These are phyloP conservation scores for Botrylloides violaceus DNA, from an alignment of 23 tunicate species.

Conservation along the genomic window DNA sequence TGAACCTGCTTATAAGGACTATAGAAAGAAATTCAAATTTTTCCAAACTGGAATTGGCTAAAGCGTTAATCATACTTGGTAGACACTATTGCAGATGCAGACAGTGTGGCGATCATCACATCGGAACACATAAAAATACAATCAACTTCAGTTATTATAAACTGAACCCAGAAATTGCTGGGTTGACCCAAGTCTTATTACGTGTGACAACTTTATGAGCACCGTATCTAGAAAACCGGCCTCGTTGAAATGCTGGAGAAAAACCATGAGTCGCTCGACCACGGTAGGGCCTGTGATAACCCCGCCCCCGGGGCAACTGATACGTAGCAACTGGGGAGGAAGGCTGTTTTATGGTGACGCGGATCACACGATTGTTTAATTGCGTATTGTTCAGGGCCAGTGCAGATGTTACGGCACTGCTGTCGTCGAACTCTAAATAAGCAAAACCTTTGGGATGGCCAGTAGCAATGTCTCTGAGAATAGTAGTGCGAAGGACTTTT, in stretches of 20 bases:
- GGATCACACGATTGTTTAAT: conserved; percentile 47
- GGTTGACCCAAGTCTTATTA: conserved; percentile 87
- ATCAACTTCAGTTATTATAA: too few species aligned
- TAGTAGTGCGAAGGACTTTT: conserved; percentile 47
- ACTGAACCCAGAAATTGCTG: conserved; percentile 24
- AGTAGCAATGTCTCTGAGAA: conserved; percentile 67
- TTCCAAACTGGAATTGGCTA: too few species aligned
- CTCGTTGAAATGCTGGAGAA: not conserved
- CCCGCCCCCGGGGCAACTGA: not conserved
- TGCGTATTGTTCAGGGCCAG: conserved; percentile 66
- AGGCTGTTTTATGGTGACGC: conserved; percentile 27
- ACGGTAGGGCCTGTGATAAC: not conserved
- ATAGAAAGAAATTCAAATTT: too few species aligned
- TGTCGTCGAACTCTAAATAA: conserved; percentile 74
- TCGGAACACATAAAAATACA: too few species aligned
- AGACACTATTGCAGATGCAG: too few species aligned
- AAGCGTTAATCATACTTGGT: too few species aligned
- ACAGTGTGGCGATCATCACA: too few species aligned
- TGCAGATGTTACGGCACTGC: conserved; percentile 47
- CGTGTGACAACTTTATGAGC: conserved; percentile 4
- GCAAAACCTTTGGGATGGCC: conserved; percentile 95
- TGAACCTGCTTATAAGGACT: too few species aligned
- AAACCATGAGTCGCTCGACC: not conserved
- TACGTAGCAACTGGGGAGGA: not conserved
- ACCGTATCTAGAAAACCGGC: not conserved